A percentile compares a stretch with the other conserved stretches of the same genome.
Evolutionary conservation across 2,113 vertebrate genomes (phyloP).

Genomic region (Castor canadensis): DNA sequence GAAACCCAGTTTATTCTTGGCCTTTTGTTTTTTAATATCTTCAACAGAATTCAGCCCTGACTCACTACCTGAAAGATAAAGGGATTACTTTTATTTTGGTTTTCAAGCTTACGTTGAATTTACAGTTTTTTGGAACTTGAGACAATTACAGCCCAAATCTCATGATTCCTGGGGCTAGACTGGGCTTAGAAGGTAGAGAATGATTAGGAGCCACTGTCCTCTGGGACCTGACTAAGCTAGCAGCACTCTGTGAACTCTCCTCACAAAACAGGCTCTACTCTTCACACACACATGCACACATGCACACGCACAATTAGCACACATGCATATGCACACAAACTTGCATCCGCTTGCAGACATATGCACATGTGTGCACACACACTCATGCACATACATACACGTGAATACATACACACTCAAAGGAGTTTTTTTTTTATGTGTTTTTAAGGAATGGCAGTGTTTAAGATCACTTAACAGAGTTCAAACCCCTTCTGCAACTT

Average conservation of each 20-base stretch:
- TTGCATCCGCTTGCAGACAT: no score
- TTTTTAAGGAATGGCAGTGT: neutral
- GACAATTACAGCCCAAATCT: neutral
- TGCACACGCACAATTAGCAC: neutral
- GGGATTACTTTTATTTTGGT: neutral
- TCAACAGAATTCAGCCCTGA: constrained; percentile 46
- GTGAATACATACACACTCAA: neutral
- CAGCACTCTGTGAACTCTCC: neutral
- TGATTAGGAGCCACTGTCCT: neutral
- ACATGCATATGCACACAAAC: neutral
- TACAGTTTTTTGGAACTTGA: constrained; percentile 4
- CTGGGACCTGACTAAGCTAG: neutral
- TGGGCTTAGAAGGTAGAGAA: neutral
- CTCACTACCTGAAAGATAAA: constrained; percentile 44
- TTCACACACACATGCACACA: neutral
- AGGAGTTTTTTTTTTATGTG: neutral
- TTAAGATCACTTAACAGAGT: neutral
- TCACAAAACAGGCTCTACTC: neutral
- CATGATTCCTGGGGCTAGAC: neutral
- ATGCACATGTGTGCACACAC: neutral
- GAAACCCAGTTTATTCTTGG: constrained; percentile 57
- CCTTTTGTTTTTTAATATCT: constrained; percentile 64
- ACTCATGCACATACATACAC: neutral
- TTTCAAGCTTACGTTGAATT: constrained; percentile 17
- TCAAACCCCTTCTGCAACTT: neutral